A percentile compares a stretch with the other conserved stretches of the same genome.
Conservation (phyloP, 2,888 invertebrate genomes). For the Macroteleia sp. region DNA sequence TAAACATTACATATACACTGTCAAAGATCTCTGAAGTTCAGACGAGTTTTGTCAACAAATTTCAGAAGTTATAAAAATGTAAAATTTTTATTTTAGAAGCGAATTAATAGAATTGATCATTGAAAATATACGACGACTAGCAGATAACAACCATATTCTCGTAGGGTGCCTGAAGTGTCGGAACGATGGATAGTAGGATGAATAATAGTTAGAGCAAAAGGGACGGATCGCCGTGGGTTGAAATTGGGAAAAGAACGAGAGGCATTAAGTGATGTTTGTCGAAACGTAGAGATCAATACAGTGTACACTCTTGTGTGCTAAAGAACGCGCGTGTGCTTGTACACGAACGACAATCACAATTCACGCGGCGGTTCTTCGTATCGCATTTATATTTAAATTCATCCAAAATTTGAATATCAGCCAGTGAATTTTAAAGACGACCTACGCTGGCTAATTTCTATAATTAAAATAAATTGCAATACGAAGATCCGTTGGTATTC, state of each 20-base stretch:
- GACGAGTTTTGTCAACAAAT: no score
- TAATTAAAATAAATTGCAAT: neutral
- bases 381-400: neutral
- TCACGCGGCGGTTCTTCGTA: slow-evolving; percentile 5
- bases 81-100: no score
- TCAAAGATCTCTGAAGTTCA: no score
- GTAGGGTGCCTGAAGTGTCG: no score
- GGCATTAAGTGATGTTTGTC: slow-evolving; percentile 81
- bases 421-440: no score
- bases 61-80: no score
- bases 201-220: slow-evolving; percentile 41
- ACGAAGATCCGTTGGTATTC: neutral
- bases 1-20: no score
- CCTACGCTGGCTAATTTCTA: neutral
- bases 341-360: slow-evolving; percentile 17
- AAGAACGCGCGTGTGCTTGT: slow-evolving; percentile 34
- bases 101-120: no score
- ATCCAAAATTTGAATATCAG: neutral
- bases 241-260: slow-evolving; percentile 67
- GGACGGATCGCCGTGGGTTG: slow-evolving; percentile 43
- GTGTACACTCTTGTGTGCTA: slow-evolving; percentile 72
- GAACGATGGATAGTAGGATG: slow-evolving; percentile 63
- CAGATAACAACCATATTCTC: no score
- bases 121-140: no score
- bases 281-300: slow-evolving; percentile 82